Conservation (phyloP, 1,140 invertebrate genomes). For the Drosophila ambigua region DNA sequence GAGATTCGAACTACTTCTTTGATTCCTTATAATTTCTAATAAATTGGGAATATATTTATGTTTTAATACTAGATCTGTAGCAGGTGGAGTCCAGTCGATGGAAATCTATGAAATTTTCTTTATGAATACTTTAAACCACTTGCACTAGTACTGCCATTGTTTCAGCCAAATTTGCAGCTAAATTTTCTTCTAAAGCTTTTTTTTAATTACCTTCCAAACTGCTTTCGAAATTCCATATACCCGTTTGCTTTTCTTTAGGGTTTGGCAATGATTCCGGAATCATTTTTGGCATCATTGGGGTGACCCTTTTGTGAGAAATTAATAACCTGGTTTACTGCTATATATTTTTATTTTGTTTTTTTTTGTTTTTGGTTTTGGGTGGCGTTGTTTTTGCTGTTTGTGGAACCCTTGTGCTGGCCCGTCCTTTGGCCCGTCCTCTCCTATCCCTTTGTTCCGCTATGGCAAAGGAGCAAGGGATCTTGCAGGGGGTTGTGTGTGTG, state of each 20-base stretch:
- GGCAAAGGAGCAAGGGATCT: slow-evolving; percentile 8
- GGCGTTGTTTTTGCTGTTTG: slow-evolving; percentile 42
- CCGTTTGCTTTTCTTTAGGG: background rate
- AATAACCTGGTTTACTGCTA: slow-evolving; percentile 78
- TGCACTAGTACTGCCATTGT: no score
- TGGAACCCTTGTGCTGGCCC: slow-evolving; percentile 1
- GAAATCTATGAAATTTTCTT: no score
- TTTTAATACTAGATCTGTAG: no score
- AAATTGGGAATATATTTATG: no score
- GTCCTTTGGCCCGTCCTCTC: background rate
- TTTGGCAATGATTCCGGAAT: slow-evolving; percentile 23
- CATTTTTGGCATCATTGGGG: slow-evolving; percentile 23
- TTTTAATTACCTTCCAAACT: no score
- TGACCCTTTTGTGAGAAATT: slow-evolving; percentile 68
- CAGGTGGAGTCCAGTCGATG: no score
- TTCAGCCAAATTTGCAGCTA: no score
- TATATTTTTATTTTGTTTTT: slow-evolving; percentile 25
- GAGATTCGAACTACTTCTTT: no score
- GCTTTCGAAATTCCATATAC: slow-evolving; percentile 21
- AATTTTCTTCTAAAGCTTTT: no score
- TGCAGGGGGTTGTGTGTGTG: slow-evolving; percentile 25
- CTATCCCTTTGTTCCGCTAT: slow-evolving; percentile 30
- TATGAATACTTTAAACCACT: no score
- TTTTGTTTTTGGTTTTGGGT: slow-evolving; percentile 5
- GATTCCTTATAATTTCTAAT: no score